phyloP scores from a whole-genome alignment of 2,797 vertebrate genomes.

The Girardinus metallicus region DNA sequence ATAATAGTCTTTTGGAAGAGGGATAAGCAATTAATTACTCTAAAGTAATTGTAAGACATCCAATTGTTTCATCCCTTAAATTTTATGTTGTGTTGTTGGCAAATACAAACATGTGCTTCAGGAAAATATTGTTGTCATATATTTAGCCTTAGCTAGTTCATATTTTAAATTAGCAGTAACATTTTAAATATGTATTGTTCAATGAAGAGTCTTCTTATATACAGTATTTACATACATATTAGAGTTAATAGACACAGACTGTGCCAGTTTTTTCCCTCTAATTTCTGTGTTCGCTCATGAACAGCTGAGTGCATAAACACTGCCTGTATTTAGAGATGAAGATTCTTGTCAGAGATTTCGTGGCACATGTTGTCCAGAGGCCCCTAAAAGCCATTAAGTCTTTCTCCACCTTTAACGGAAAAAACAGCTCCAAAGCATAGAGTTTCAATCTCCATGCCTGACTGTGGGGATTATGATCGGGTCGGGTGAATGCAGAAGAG shows the following conservation, averaged over 20 bases:
- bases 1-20: neutral
- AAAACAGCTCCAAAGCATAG: neutral
- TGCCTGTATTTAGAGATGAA: neutral
- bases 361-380: neutral
- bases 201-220: neutral
- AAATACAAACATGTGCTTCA: neutral
- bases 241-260: too few species aligned
- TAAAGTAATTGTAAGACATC: neutral
- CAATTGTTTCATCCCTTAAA: neutral
- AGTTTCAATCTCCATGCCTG: neutral
- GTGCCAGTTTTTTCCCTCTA: neutral
- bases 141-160: neutral
- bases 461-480: neutral
- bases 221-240: neutral
- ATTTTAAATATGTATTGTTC: neutral
- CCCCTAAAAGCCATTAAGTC: neutral
- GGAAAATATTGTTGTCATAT: neutral
- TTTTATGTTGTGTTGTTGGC: neutral
- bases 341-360: neutral
- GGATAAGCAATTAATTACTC: neutral
- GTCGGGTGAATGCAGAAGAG: neutral
- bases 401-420: neutral
- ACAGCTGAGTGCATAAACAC: neutral
- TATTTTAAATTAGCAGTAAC: neutral
- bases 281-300: neutral